phyloP scores from a whole-genome alignment of 2,888 invertebrate genomes.

The Calliscelio sp. region DNA sequence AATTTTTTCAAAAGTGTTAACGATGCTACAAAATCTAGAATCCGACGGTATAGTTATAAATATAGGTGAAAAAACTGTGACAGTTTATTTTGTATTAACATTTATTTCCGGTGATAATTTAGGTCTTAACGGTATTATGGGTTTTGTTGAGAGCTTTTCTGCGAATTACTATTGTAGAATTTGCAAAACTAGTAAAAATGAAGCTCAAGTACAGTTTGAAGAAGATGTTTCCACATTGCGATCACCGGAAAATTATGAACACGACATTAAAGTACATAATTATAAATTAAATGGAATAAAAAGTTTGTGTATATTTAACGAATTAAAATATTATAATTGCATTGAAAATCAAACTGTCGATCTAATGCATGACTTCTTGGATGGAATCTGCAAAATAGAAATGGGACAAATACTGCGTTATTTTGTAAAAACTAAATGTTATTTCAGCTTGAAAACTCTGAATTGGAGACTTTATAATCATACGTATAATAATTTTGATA shows the following conservation, averaged over 20 bases:
- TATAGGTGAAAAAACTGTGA: constrained; percentile 15
- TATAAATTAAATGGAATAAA: constrained; percentile 28
- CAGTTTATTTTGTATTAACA: constrained; percentile 42
- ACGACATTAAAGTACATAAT: neutral
- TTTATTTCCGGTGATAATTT: constrained; percentile 61
- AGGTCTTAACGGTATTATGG: constrained; percentile 47
- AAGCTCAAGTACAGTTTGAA: neutral
- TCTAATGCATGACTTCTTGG: constrained; percentile 47
- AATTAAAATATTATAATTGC: constrained; percentile 25
- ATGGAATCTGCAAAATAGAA: constrained; percentile 43
- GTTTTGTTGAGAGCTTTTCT: constrained; percentile 57
- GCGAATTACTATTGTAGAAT: constrained; percentile 41
- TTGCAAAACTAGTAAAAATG: constrained; percentile 7
- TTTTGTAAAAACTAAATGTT: constrained; percentile 25
- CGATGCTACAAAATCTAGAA: constrained; percentile 12
- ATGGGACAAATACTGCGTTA: constrained; percentile 25
- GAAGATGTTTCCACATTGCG: constrained; percentile 27
- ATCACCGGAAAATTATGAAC: constrained; percentile 19
- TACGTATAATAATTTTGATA: constrained; percentile 19
- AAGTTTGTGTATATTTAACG: constrained; percentile 40
- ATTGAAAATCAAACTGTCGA: constrained; percentile 26
- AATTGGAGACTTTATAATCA: constrained; percentile 42
- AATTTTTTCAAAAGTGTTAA: constrained; percentile 25
- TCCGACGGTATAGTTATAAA: constrained; percentile 40
- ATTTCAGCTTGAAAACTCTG: constrained; percentile 32